Evolutionary conservation across 2,113 vertebrate species (phyloP), one percentile per base, ranked within the genome.

Genomic region (Neopipo cinnamomea): DNA sequence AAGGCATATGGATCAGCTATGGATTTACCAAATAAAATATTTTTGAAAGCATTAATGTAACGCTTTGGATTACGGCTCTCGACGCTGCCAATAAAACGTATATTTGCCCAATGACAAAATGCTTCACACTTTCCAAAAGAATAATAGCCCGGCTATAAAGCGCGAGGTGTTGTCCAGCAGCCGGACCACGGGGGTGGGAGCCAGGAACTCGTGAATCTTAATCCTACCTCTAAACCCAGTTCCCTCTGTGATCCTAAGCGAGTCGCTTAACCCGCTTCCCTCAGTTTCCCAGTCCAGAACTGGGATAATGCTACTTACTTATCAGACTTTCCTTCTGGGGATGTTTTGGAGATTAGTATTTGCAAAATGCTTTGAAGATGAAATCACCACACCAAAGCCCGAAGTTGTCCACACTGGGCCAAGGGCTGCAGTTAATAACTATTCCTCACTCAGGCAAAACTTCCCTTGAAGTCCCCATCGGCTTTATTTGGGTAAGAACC

Each of bases 21-120:
- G 65, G 94, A 96, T 97, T 97, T 96, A 97, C 97, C 96, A 97
- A 97, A 97, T 95, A 97, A 96, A 94, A 93, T 96, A 91, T 95
- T 97, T 97, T 90, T 79, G 74, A 93, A 97, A 96, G 95, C 87
- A 79, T 95, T 94, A 90, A 96, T 92, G 93, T 94, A 98, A 94
- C 85, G n/a, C 79, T 68, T 74, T 86, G 70, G 66, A 73, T 67
- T 85, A 84, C 2, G 88, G 62, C 17, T 41, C 88, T 82, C 55
- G 70, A 78, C 6, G 24, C 63, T 95, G 84, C 84, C 95, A 94
- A 81, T 86, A 76, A 96, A 92, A 94, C 6, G 39, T 91, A 50
- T 88, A 95, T 93, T 91, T 97, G 94, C 83, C 95, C 94, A 96
- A 61, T 94, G 77, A 96, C 95, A 96, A 93, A 96, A 97, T 66